Evolutionary conservation across 2,888 invertebrate species (phyloP).

Genomic region (Pedicia rivosa): DNA sequence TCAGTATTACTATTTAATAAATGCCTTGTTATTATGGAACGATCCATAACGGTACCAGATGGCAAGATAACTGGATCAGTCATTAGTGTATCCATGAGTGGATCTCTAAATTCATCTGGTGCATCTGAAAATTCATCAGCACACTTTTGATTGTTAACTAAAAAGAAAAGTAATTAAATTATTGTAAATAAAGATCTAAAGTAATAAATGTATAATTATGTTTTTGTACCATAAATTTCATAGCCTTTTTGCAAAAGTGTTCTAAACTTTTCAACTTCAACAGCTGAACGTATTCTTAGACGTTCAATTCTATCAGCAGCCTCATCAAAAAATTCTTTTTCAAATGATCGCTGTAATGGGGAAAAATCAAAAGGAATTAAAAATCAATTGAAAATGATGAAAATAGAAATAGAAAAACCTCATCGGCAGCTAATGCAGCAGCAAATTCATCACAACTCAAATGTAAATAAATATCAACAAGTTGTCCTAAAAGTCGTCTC

Average conservation of each 20-base stretch:
- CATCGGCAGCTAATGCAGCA: conserved; percentile 86
- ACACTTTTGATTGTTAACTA: conserved; percentile 62
- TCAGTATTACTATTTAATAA: conserved; percentile 91
- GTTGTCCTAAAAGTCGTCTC: conserved; percentile 70
- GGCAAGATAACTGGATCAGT: conserved; percentile 87
- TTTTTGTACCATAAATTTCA: conserved; percentile 45
- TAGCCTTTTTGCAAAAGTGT: conserved; percentile 60
- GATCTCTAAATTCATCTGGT: conserved; percentile 92
- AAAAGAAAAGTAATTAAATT: conserved; percentile 3
- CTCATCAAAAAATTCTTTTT: conserved; percentile 81
- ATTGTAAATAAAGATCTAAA: not conserved
- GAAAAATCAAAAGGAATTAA: conserved; percentile 25
- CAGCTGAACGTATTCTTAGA: conserved; percentile 65
- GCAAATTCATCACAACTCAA: conserved; percentile 85
- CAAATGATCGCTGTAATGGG: conserved; percentile 61
- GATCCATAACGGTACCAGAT: conserved; percentile 85
- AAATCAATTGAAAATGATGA: conserved; percentile 33
- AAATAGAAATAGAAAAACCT: too few relatives aligned
- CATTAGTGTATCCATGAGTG: conserved; percentile 95
- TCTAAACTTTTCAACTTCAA: conserved; percentile 74
- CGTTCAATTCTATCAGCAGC: conserved; percentile 71
- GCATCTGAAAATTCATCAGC: conserved; percentile 92
- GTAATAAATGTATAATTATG: not conserved
- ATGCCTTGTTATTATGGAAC: conserved; percentile 84
- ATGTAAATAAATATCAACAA: conserved; percentile 94